Conservation (phyloP, 2,888 invertebrate genomes). For the Drosophila cognata region DNA sequence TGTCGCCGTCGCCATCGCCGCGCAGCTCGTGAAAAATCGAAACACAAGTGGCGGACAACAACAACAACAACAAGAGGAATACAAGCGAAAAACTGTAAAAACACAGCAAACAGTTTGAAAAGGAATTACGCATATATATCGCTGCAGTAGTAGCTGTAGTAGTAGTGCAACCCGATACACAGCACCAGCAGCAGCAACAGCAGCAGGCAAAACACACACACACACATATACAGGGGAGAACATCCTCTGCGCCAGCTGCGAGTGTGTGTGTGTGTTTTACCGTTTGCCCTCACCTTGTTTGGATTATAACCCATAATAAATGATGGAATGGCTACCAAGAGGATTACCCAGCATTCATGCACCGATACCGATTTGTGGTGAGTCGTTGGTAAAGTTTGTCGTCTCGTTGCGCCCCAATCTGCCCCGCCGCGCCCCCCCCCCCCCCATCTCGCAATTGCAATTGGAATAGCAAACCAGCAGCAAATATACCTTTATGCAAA, state of each 20-base stretch:
- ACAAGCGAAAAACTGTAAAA: slow-evolving; percentile 43
- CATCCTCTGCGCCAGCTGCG: slow-evolving; percentile 20
- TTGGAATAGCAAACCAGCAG: slow-evolving; percentile 7
- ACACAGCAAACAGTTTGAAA: slow-evolving; percentile 48
- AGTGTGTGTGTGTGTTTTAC: slow-evolving; percentile 42
- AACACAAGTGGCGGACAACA: slow-evolving; percentile 57
- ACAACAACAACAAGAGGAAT: slow-evolving; percentile 30
- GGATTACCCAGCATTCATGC: slow-evolving; percentile 85
- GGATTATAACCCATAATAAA: slow-evolving; percentile 82
- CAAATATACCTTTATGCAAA: slow-evolving; percentile 10
- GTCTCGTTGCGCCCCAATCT: slow-evolving; percentile 39
- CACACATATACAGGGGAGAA: slow-evolving; percentile 26
- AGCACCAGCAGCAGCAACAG: background rate
- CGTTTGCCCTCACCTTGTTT: slow-evolving; percentile 68
- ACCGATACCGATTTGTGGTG: slow-evolving; percentile 85
- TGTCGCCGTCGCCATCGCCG: slow-evolving; percentile 58
- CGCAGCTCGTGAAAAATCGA: slow-evolving; percentile 64
- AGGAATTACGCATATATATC: slow-evolving; percentile 48
- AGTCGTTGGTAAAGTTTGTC: slow-evolving; percentile 84
- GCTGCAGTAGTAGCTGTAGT: background rate
- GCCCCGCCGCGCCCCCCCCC: background rate
- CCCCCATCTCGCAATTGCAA: background rate
- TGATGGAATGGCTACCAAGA: slow-evolving; percentile 86
- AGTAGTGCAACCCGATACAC: slow-evolving; percentile 64
- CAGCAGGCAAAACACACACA: slow-evolving; percentile 29